Percentiles rank a stretch among this genome's conserved stretches.
These are phyloP conservation scores for Myodes glareolus DNA, from an alignment of 2,113 vertebrate species.

Conservation along the genomic window DNA sequence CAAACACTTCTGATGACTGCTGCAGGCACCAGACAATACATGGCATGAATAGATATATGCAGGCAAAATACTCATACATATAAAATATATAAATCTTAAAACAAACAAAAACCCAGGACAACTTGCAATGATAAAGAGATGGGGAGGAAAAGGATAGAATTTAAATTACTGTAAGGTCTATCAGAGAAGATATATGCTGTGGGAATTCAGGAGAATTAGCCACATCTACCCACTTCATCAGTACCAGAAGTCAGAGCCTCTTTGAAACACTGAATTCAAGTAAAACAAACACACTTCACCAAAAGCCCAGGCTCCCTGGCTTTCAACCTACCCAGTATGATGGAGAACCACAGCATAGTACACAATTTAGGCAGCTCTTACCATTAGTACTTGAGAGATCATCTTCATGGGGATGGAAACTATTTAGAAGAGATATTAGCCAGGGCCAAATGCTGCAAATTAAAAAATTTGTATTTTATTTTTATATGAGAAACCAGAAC, in stretches of 20 bases:
- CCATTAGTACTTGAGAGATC: slow-evolving; percentile 91
- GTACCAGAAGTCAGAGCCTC: neutral
- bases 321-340: neutral
- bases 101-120: neutral
- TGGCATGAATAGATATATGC: neutral
- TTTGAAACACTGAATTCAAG: neutral
- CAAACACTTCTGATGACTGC: neutral
- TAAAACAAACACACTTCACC: neutral
- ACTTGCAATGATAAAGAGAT: neutral
- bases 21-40: neutral
- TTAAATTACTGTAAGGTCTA: neutral
- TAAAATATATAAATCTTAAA: neutral
- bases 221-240: neutral
- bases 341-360: neutral
- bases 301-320: neutral
- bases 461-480: slow-evolving; percentile 67
- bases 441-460: slow-evolving; percentile 95
- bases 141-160: neutral
- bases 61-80: neutral
- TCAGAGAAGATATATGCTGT: neutral
- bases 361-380: slow-evolving; percentile 80
- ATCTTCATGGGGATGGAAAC: slow-evolving; percentile 95
- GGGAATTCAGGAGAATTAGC: neutral
- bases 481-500: slow-evolving; percentile 27
- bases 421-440: slow-evolving; percentile 97